These are phyloP conservation scores for Pterocles burchelli DNA, from an alignment of 2,113 vertebrate species.

Conservation along the genomic window DNA sequence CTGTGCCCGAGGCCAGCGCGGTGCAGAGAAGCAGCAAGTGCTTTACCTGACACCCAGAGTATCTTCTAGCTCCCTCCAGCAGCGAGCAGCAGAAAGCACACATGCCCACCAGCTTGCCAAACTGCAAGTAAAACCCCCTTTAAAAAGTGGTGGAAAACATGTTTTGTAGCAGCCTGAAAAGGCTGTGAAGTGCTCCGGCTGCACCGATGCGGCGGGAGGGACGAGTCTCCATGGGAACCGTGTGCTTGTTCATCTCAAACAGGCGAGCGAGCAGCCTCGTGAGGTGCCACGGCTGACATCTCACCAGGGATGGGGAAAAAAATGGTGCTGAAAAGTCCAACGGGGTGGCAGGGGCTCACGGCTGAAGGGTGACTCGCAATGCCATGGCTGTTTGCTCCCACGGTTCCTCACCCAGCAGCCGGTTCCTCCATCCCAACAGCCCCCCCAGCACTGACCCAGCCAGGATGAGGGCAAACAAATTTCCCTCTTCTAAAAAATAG, in stretches of 20 bases:
- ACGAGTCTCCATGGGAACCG: neutral
- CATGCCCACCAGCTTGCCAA: fast-evolving
- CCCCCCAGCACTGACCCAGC: neutral
- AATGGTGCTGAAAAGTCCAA: fast-evolving
- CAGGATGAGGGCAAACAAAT: neutral
- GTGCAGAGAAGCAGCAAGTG: neutral
- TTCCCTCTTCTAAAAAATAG: neutral
- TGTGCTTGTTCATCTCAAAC: fast-evolving
- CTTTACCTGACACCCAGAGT: fast-evolving
- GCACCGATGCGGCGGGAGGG: neutral
- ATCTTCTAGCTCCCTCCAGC: neutral
- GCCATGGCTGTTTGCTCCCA: fast-evolving
- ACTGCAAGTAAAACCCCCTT: neutral
- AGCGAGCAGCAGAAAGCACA: neutral
- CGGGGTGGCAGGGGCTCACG: fast-evolving
- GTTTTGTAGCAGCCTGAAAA: neutral
- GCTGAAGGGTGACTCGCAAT: neutral
- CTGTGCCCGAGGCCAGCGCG: fast-evolving
- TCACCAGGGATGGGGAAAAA: neutral
- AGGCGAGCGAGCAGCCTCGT: neutral
- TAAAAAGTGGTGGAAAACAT: neutral
- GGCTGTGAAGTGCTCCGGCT: neutral
- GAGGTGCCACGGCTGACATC: neutral
- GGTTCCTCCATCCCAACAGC: neutral
- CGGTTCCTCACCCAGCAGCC: fast-evolving